Evolutionary conservation across 2,888 invertebrate genomes (phyloP), one percentile per base, ranked within the genome.

Genomic region (Eumacrocentrus americanus): DNA sequence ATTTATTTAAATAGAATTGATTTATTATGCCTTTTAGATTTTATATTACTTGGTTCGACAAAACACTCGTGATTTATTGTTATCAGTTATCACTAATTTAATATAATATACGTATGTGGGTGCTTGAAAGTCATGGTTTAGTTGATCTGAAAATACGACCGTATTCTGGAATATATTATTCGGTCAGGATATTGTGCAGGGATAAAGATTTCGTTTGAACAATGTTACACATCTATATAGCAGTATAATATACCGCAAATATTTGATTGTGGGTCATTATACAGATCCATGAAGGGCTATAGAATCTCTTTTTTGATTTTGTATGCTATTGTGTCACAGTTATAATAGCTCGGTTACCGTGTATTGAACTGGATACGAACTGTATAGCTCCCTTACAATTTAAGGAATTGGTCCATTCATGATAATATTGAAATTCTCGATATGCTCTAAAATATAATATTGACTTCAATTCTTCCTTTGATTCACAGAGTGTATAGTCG

Each of bases 381-480:
- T 59, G 46, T 58, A 58, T 35, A 16, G 12, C 20, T 22, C 37
- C 38, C 44, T 53, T 59, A 53, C 34, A 46, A 22, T 16, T 47
- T 53, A 53, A 53, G 42, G 53, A 38, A 9, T 59, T 59, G 59
- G 59, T 59, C 59, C 59, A 53, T 53, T 59, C 46, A 53, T 37
- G 40, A 53, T 37, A 53, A 37, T 47, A 47, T 46, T 47, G 37
- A 51, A 53, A 59, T 53, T 59, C 46, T 59, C 53, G 53, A 59
- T 59, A 59, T 59, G 59, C 53, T 59, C 40, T 59, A 59, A 46
- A 46, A 34, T 51, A 34, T 51, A 54, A 54, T 60, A 60, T 60
- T 60, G 59, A 60, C 59, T 60, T 60, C 38, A 53, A 48, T 60
- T 60, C 25, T 22, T 29, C 23, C 20, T 18, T 38, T 16, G 23